Conservation (phyloP, 2,888 invertebrate species). For the Luperina testacea region DNA sequence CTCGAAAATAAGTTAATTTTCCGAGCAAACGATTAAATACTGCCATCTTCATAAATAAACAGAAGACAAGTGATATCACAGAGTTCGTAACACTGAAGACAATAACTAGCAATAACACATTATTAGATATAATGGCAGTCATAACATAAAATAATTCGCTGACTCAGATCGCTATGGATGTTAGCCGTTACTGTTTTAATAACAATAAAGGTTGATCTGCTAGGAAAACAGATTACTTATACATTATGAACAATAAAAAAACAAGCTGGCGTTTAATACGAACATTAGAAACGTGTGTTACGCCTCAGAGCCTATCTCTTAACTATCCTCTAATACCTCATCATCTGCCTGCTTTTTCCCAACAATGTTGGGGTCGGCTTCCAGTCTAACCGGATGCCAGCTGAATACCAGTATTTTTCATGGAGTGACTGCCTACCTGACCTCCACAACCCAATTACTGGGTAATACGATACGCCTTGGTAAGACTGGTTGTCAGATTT, state of each 20-base stretch:
- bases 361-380: too few species aligned
- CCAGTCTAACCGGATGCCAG: too few species aligned
- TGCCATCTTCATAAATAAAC: neutral
- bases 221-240: slow-evolving; percentile 29
- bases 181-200: slow-evolving; percentile 42
- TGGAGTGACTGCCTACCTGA: too few species aligned
- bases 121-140: slow-evolving; percentile 25
- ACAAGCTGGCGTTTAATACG: neutral
- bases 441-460: too few species aligned
- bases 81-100: slow-evolving; percentile 6
- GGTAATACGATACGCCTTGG: too few species aligned
- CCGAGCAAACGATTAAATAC: neutral
- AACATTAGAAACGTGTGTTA: neutral
- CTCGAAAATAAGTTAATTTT: neutral
- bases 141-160: slow-evolving; percentile 49
- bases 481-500: too few species aligned
- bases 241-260: neutral
- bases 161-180: slow-evolving; percentile 32
- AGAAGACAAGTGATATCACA: slow-evolving; percentile 3
- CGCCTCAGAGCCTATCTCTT: neutral
- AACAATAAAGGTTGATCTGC: slow-evolving; percentile 43
- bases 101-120: slow-evolving; percentile 28
- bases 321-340: too few species aligned
- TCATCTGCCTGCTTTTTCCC: too few species aligned
- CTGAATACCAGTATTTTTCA: too few species aligned